Evolutionary conservation across 2,113 vertebrate species (phyloP).

Genomic region (Amazona guildingii): DNA sequence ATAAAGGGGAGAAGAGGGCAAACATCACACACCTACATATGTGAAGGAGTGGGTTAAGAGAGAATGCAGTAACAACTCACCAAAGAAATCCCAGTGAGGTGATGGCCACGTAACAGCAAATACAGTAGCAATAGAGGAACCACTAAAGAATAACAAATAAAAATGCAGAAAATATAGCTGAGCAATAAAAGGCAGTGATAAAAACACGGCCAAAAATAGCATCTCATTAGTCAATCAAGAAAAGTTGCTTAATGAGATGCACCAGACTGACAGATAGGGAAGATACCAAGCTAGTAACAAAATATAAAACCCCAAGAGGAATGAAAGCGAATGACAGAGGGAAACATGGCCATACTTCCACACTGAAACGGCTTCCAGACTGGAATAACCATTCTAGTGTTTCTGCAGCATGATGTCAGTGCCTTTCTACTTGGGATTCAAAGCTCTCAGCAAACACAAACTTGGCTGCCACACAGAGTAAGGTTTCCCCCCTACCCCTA

Average conservation of each 20-base stretch:
- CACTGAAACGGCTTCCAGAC: neutral
- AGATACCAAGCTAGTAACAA: neutral
- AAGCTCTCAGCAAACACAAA: neutral
- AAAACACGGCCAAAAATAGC: slow-evolving; percentile 32
- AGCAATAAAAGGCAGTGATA: neutral
- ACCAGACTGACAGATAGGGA: neutral
- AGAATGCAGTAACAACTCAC: neutral
- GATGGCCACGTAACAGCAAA: neutral
- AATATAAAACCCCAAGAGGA: neutral
- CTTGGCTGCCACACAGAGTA: neutral
- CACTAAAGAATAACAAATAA: neutral
- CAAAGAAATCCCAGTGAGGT: neutral
- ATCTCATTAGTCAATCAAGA: slow-evolving; percentile 43
- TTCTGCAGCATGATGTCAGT: neutral
- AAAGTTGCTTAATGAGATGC: neutral
- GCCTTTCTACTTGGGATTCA: neutral
- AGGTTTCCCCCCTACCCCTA: neutral
- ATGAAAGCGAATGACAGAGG: neutral
- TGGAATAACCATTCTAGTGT: neutral
- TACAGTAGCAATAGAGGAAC: neutral
- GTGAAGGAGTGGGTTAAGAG: neutral
- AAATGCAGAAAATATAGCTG: slow-evolving; percentile 8
- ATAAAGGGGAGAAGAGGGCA: neutral
- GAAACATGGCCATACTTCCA: neutral
- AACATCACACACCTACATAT: neutral